A percentile compares a stretch with the other conserved stretches of the same genome.
Evolutionary conservation across 2,797 vertebrate genomes (phyloP).

Genomic region (Perodicticus potto): DNA sequence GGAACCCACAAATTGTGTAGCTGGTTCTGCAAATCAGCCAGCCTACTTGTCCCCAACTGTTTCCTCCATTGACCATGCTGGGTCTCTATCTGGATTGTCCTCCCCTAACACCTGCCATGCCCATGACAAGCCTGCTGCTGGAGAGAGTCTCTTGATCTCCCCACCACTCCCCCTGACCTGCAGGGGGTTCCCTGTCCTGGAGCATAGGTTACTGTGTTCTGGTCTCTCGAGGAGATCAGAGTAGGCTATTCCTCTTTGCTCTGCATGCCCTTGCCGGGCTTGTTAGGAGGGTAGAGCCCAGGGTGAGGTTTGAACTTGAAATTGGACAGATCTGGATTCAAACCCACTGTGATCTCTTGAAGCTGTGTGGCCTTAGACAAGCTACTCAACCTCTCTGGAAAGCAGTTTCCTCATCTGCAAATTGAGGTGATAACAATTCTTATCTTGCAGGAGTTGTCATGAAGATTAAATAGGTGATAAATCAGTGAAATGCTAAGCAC

Average conservation of each 20-base stretch:
- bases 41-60: neutral
- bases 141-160: neutral
- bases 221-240: neutral
- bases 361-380: neutral
- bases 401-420: slow-evolving; percentile 30
- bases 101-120: neutral
- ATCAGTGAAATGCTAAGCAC: neutral
- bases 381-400: neutral
- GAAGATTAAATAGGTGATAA: neutral
- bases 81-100: neutral
- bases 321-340: neutral
- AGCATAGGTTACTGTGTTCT: neutral
- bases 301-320: neutral
- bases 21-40: neutral
- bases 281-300: neutral
- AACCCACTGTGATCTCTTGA: neutral
- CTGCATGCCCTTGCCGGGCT: neutral
- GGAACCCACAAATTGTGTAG: neutral
- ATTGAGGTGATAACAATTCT: neutral
- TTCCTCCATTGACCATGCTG: neutral
- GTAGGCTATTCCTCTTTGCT: neutral
- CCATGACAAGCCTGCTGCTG: neutral
- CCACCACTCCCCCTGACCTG: neutral
- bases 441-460: neutral
- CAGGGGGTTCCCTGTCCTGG: neutral